A percentile compares a stretch with the other conserved stretches of the same genome.
Conservation (phyloP, 1,140 invertebrate genomes). For the Melitaea cinxia region DNA sequence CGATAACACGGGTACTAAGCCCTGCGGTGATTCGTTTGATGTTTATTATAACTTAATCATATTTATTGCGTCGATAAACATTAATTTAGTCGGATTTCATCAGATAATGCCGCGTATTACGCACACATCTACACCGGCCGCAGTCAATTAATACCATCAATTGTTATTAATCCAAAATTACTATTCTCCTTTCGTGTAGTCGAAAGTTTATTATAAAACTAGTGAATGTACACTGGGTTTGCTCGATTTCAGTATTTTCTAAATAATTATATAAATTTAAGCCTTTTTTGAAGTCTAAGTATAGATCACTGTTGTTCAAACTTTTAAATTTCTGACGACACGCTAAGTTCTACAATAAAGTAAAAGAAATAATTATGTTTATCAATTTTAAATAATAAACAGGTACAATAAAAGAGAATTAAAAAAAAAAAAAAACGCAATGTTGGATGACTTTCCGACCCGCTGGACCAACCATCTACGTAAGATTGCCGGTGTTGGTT, state of each 20-base stretch:
- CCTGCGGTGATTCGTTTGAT: conserved; percentile 24
- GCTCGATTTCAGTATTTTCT: not conserved
- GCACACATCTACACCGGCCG: conserved; percentile 36
- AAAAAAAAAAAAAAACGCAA: no score
- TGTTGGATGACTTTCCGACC: no score
- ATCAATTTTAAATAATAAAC: no score
- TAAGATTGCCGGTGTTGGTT: no score
- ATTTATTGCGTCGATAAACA: conserved; percentile 41
- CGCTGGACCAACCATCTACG: no score
- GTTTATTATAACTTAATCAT: conserved; percentile 34
- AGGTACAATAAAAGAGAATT: no score
- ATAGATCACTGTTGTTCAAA: no score
- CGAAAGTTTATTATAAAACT: conserved; percentile 49
- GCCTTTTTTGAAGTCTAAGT: no score
- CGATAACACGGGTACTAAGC: conserved; percentile 3
- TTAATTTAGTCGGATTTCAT: conserved; percentile 42
- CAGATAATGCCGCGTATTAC: conserved; percentile 36
- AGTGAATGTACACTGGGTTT: conserved; percentile 10
- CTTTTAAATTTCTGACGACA: no score
- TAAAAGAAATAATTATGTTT: no score
- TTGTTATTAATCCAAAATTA: conserved; percentile 67
- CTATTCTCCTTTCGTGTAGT: conserved; percentile 48
- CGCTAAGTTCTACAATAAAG: no score
- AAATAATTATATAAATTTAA: no score
- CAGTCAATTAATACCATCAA: conserved; percentile 51